Conservation (phyloP, 1,140 invertebrate species). For the Caenorhabditis briggsae region DNA sequence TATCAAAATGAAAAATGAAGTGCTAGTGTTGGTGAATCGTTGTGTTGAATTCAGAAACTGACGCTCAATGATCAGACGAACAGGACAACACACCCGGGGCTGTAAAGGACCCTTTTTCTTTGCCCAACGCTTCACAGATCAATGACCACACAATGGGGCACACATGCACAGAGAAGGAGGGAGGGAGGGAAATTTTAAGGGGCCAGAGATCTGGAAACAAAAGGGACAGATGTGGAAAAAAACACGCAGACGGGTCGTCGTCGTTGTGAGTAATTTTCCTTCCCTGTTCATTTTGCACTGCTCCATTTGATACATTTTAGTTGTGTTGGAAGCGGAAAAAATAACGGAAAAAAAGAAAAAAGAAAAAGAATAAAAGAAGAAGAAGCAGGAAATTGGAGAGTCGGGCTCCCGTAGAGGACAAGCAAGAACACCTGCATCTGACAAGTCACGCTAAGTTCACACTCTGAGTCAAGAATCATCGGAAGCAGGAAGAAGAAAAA, state of each 20-base stretch:
- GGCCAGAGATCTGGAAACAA: constrained; percentile 41
- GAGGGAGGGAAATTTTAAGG: constrained; percentile 11
- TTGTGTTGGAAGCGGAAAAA: not conserved
- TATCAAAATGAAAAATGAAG: too few relatives aligned
- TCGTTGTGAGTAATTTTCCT: not conserved
- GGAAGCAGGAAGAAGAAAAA: not conserved
- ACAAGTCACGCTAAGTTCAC: constrained; percentile 40
- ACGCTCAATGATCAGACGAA: constrained; percentile 40
- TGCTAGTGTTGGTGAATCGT: too few relatives aligned
- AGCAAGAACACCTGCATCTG: constrained; percentile 28
- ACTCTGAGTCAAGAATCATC: not conserved
- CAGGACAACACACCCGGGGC: not conserved
- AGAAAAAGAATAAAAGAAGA: not conserved
- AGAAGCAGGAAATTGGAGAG: not conserved
- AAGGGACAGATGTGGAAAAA: not conserved
- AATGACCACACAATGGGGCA: constrained; percentile 41
- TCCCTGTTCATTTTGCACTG: not conserved
- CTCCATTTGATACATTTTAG: too few relatives aligned
- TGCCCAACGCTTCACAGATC: constrained; percentile 33
- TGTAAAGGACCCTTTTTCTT: not conserved
- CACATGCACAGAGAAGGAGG: constrained; percentile 27
- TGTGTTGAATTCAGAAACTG: constrained; percentile 3
- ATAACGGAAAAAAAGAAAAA: not conserved
- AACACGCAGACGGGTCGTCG: not conserved
- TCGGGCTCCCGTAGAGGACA: not conserved